phyloP scores from a whole-genome alignment of 2,797 vertebrate species.

The Falco biarmicus region DNA sequence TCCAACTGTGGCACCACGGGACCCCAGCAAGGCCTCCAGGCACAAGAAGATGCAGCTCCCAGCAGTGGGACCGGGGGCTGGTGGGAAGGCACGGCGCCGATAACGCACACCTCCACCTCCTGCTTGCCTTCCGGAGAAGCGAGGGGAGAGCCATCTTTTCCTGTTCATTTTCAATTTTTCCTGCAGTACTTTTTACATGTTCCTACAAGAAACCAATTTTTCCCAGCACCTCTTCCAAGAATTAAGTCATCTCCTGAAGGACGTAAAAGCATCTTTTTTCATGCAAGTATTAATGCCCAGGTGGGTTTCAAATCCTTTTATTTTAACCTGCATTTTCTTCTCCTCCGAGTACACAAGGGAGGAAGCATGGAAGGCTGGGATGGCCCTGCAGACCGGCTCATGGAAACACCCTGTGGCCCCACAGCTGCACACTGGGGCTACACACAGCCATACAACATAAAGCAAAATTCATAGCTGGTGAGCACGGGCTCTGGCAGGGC shows the following conservation, averaged over 20 bases:
- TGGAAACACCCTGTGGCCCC: neutral
- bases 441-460: too few species aligned
- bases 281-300: neutral
- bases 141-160: neutral
- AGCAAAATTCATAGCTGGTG: too few species aligned
- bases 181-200: neutral
- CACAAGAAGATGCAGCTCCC: neutral
- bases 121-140: neutral
- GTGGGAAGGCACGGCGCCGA: neutral
- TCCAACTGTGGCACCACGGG: neutral
- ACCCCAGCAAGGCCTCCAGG: accelerated
- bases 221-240: neutral
- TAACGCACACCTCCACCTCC: neutral
- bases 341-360: neutral
- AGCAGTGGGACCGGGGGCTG: accelerated
- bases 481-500: neutral
- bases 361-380: neutral
- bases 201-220: neutral
- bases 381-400: neutral
- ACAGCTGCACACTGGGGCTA: neutral
- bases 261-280: neutral
- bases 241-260: neutral
- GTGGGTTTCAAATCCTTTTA: neutral
- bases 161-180: neutral
- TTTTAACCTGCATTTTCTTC: neutral